phyloP scores from a whole-genome alignment of 2,797 vertebrate genomes.

The Hozukius guyotensis region DNA sequence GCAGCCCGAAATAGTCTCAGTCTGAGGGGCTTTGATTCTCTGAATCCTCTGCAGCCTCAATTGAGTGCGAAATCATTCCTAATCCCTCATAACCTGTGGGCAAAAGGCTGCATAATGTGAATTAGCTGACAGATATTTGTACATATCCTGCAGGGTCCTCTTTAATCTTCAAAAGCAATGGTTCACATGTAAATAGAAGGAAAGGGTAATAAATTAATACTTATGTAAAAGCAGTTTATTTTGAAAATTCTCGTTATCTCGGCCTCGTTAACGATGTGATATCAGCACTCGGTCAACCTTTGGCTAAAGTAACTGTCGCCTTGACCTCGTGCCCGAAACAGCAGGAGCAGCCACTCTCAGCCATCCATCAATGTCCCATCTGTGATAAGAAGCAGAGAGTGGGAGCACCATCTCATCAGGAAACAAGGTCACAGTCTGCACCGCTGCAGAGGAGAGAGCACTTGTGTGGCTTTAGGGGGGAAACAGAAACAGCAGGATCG shows the following conservation, averaged over 20 bases:
- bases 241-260: not conserved
- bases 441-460: constrained; percentile 17
- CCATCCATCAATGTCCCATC: constrained; percentile 71
- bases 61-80: constrained; percentile 74
- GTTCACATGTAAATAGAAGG: constrained; percentile 45
- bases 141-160: constrained; percentile 38
- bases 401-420: constrained; percentile 64
- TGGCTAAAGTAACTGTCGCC: constrained; percentile 58
- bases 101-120: constrained; percentile 73
- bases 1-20: constrained; percentile 76
- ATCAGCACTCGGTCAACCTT: constrained; percentile 29
- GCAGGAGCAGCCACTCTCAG: constrained; percentile 37
- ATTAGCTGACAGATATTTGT: constrained; percentile 67
- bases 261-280: constrained; percentile 2
- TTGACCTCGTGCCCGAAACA: constrained; percentile 61
- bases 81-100: constrained; percentile 81
- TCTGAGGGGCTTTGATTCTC: constrained; percentile 71
- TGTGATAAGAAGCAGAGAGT: constrained; percentile 73
- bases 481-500: constrained; percentile 25
- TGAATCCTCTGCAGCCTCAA: constrained; percentile 68
- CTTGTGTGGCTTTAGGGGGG: constrained; percentile 31
- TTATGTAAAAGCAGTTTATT: constrained; percentile 25
- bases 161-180: constrained; percentile 67
- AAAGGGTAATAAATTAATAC: constrained; percentile 27
- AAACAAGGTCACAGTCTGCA: constrained; percentile 74